Evolutionary conservation across 2,113 vertebrate species (phyloP).

Genomic region (Zosterops borbonicus): DNA sequence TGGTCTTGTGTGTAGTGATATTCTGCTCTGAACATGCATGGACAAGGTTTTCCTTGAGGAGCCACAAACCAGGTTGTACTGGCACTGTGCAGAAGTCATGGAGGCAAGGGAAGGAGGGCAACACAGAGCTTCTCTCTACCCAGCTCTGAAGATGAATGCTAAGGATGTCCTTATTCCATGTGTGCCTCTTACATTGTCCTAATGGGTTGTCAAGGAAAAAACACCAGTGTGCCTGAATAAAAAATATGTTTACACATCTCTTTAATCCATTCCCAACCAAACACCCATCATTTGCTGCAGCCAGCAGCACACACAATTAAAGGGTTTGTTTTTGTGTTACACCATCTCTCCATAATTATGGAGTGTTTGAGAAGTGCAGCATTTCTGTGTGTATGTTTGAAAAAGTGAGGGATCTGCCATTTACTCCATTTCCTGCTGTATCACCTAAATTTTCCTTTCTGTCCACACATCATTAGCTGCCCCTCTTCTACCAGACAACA

Average conservation of each 20-base stretch:
- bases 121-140: not conserved
- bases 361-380: conserved; percentile 31
- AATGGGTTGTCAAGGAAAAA: conserved; percentile 6
- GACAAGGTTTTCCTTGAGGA: not conserved
- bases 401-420: conserved; percentile 1
- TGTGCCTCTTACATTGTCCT: not conserved
- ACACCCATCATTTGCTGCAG: conserved; percentile 56
- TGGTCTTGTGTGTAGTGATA: not conserved
- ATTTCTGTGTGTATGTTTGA: conserved; percentile 25
- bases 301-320: conserved; percentile 52
- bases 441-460: not conserved
- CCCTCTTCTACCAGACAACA: not conserved
- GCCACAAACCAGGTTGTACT: not conserved
- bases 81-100: accelerated
- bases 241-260: conserved; percentile 6
- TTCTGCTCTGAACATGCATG: not conserved
- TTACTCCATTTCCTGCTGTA: not conserved
- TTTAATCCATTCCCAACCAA: conserved; percentile 52
- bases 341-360: conserved; percentile 51
- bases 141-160: not conserved
- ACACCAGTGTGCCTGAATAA: not conserved
- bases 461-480: not conserved
- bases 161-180: not conserved
- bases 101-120: accelerated
- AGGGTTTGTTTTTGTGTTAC: conserved; percentile 58